Base-by-base conservation (phyloP, 2,113 vertebrate species). In the Condylura cristata region DNA sequence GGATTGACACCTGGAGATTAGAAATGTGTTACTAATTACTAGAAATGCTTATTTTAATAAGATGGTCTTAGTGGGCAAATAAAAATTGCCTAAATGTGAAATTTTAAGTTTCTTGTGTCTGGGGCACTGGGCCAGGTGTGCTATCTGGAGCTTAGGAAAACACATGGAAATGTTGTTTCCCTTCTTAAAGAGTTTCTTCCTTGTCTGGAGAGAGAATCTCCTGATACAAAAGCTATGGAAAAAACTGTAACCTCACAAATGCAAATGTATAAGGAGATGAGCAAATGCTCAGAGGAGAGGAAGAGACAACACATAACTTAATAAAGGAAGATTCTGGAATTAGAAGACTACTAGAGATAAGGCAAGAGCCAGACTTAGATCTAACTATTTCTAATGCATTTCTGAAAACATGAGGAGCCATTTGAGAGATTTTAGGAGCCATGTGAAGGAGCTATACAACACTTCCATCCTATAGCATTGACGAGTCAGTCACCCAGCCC, bases 41-140 rank as follows among this genome's bases (percentile, higher is more conserved):
- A 79, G 79, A 86, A 91, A 56, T 80, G 51, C 58, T 83, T 71
- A 72, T 71, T 79, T 90, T 85, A 92, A 76, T 96, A 61, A 91
- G 9, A 41, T 80, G 6, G 13, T 30, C 34, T 92, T 51, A 56
- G 11, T 76, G 86, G 84, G 20, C 26, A 88, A 84, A 75, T 37
- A 83, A 74, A 44, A 68, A 61, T 51, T 46, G 28, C 65, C n/a
- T 46, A 86, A 37, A 26, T 78, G 56, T 76, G 56, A 75, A 78
- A 86, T 90, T 95, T 32, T 18, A 24, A n/a, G 12, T 85, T 93
- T 92, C 72, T 13, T 44, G 4, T 39, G 6, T 85, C 48, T 26
- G 22, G 10, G 37, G 13, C 24, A 22, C 2, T 1, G 28, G 22
- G 18, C 1, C 39, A 34, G n/a, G 56, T 66, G 20, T 84, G 37